Percentiles rank a stretch among this genome's conserved stretches.
These are phyloP conservation scores for Diadromus collaris DNA, from an alignment of 2,888 invertebrate genomes.

Conservation along the genomic window DNA sequence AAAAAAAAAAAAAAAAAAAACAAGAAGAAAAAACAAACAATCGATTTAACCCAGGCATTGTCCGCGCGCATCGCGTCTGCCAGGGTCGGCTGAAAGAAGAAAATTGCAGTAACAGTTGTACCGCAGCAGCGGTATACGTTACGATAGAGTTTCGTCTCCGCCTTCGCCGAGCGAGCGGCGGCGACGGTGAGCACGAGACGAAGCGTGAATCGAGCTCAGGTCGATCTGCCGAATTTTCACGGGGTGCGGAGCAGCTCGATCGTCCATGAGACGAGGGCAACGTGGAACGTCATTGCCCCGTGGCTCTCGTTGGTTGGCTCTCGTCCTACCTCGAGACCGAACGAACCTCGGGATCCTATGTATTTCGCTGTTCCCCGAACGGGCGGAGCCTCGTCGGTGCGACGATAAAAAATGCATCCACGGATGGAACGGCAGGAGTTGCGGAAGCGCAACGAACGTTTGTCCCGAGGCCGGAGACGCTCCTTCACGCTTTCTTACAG, in stretches of 20 bases:
- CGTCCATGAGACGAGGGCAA: slow-evolving; percentile 20
- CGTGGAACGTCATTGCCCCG: neutral
- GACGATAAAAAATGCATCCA: slow-evolving; percentile 39
- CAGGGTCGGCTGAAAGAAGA: neutral
- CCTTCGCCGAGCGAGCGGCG: too few relatives aligned
- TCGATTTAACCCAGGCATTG: slow-evolving; percentile 23
- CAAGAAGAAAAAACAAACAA: slow-evolving; percentile 13
- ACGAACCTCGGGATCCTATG: neutral
- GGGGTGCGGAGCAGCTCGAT: slow-evolving; percentile 9
- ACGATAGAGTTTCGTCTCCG: neutral
- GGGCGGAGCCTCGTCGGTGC: neutral
- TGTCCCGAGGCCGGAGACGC: slow-evolving; percentile 6
- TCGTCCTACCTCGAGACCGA: neutral
- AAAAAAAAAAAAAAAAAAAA: too few relatives aligned
- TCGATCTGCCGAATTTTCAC: slow-evolving; percentile 40
- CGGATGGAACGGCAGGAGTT: neutral
- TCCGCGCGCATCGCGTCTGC: slow-evolving; percentile 8
- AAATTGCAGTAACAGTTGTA: neutral
- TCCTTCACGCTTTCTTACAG: neutral
- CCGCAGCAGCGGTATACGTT: neutral
- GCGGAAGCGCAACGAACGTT: slow-evolving; percentile 14
- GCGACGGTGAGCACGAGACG: neutral
- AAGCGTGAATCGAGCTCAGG: neutral
- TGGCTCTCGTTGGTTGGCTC: neutral
- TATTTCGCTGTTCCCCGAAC: neutral